Conservation (phyloP, 2,113 vertebrate genomes). For the Cacatua alba region DNA sequence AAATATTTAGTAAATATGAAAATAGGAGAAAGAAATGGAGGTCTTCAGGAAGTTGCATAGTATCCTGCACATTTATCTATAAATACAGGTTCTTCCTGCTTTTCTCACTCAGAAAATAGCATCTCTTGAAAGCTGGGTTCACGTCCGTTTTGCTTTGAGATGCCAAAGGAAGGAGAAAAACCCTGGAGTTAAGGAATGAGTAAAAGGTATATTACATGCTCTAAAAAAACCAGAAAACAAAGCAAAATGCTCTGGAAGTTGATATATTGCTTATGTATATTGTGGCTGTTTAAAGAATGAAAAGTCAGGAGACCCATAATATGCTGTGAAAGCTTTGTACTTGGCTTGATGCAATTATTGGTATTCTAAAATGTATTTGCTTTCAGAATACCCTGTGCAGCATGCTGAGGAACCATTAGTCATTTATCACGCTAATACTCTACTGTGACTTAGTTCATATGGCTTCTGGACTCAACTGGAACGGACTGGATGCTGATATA, state of each 20-base stretch:
- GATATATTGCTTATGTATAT: constrained; percentile 7
- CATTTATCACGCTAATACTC: constrained; percentile 16
- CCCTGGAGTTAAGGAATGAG: neutral
- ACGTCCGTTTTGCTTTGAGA: neutral
- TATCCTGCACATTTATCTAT: neutral
- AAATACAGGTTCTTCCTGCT: neutral
- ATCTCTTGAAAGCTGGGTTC: neutral
- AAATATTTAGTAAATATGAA: neutral
- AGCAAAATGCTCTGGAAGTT: neutral
- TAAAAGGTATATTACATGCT: neutral
- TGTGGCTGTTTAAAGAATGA: constrained; percentile 22
- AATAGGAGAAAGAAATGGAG: neutral
- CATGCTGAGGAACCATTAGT: neutral
- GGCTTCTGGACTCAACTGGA: neutral
- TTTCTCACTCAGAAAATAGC: neutral
- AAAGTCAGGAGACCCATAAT: neutral
- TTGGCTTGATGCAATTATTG: constrained; percentile 22
- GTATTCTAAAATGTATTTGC: constrained; percentile 49
- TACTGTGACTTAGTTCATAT: neutral
- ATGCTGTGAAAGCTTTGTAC: constrained; percentile 8
- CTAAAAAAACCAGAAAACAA: neutral
- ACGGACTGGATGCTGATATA: neutral
- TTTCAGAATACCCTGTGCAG: neutral
- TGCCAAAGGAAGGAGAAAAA: neutral
- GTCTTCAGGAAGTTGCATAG: neutral